Evolutionary conservation across 1,140 invertebrate species (phyloP).

Genomic region (Anastrepha obliqua): DNA sequence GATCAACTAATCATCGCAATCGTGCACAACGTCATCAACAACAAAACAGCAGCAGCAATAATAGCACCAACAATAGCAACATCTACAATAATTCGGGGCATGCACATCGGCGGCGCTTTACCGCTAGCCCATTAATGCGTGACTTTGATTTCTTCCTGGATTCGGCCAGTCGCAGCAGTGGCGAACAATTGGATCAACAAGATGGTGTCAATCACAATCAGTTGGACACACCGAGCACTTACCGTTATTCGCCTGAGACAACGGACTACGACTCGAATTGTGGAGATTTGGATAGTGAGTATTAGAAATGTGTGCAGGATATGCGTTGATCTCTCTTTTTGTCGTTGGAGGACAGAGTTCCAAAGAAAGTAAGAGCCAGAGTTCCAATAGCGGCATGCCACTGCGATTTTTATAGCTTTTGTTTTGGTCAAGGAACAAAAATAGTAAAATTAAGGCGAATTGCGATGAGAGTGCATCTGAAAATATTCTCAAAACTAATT

Average conservation of each 20-base stretch:
- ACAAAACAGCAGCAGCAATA: constrained; percentile 35
- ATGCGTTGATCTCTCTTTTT: no score
- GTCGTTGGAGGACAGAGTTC: no score
- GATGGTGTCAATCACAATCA: constrained; percentile 72
- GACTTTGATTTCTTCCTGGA: constrained; percentile 74
- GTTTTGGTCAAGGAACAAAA: no score
- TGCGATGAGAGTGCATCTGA: no score
- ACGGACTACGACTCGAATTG: constrained; percentile 95
- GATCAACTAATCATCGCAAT: constrained; percentile 36
- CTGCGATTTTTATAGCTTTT: no score
- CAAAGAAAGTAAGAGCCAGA: no score
- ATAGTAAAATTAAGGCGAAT: no score
- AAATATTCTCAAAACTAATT: no score
- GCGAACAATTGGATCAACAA: constrained; percentile 67
- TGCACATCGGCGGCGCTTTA: constrained; percentile 65
- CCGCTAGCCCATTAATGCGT: constrained; percentile 69
- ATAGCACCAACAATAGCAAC: constrained; percentile 24
- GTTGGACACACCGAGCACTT: constrained; percentile 74
- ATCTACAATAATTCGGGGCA: constrained; percentile 57
- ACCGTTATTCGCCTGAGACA: constrained; percentile 94
- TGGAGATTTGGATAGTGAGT: constrained; percentile 86
- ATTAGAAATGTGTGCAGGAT: background rate
- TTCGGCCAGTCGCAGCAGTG: constrained; percentile 72
- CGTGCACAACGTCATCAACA: constrained; percentile 52
- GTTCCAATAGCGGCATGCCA: no score